Base-by-base conservation (phyloP, 2,797 vertebrate species). In the Tiaroga cobitis region DNA sequence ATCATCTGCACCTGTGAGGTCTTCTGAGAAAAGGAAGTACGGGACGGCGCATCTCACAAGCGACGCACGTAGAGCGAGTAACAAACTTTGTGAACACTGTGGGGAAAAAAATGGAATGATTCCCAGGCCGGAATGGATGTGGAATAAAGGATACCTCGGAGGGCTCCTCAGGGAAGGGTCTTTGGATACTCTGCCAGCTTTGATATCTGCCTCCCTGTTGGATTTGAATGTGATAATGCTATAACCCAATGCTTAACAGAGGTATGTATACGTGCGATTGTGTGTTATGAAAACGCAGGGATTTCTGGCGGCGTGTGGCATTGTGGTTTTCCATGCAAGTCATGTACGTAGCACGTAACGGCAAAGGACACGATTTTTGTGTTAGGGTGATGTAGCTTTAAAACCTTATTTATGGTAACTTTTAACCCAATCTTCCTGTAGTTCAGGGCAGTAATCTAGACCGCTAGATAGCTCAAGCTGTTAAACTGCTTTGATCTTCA, bases 221-320 rank as follows among this genome's bases (percentile, higher is more conserved):
- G 88, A 90, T 85, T 79, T 87, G 76, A 88, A 85, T 74, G 89
- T 86, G 87, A 91, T 90, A 83, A 91, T 91, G 91, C 91, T 88
- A 80, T 91, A 91, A 92, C 90, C 90, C 89, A 89, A 91, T 91
- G 89, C 87, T 86, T 78, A 87, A 87, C 88, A 89, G 89, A 92
- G 90, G 90, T 92, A 90, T 21, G 91, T 91, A 90, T 68, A 69
- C 39, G 41, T 74, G 82, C 70, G 72, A 68, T 83, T 84, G 39
- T 73, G 49, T 79, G n/a, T 39, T 59, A 43, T 32, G 26, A 65
- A 78, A 81, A 77, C 26, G 19, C 65, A 85, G 61, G 41, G 56
- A 69, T 84, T 85, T 81, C 80, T 65, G 34, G 11, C 26, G 21
- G 43, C 15, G n/a, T 41, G 81, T 77, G 70, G 29, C 29, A 13